These are phyloP conservation scores for Ceyx melanurus DNA, from an alignment of 2,113 vertebrate genomes.

Conservation along the genomic window DNA sequence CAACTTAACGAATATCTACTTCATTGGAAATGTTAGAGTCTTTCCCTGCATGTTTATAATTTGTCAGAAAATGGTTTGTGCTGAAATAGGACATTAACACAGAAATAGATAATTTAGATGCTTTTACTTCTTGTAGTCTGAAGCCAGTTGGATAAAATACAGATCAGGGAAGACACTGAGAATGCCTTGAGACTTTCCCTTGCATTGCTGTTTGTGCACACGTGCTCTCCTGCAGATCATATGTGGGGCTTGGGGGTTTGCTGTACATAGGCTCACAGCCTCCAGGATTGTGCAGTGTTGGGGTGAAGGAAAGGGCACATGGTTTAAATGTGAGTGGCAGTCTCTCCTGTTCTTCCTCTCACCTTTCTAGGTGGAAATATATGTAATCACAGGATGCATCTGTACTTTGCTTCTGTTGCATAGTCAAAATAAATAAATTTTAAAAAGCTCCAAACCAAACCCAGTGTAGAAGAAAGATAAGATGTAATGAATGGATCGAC, in stretches of 20 bases:
- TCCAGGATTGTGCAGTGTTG: fast-evolving
- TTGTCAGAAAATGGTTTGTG: not conserved
- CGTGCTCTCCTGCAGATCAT: not conserved
- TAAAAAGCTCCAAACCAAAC: not conserved
- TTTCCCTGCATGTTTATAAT: not conserved
- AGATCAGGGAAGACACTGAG: not conserved
- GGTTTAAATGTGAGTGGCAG: not conserved
- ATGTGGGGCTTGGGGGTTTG: fast-evolving
- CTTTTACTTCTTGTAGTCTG: not conserved
- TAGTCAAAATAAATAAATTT: not conserved
- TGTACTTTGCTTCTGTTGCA: not conserved
- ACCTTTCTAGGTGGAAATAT: not conserved
- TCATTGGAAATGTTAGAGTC: not conserved
- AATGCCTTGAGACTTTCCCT: not conserved
- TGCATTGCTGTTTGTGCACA: not conserved
- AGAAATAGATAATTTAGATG: not conserved
- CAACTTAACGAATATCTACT: not conserved
- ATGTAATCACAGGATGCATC: not conserved
- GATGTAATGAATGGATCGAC: not conserved
- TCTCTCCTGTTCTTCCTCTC: not conserved
- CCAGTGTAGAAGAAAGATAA: fast-evolving
- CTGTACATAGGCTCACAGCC: not conserved
- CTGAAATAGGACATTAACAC: not conserved
- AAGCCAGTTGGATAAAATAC: not conserved
- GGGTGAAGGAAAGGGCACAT: not conserved